phyloP scores from a whole-genome alignment of 2,888 invertebrate species.

The Holacanthella duospinosa region DNA sequence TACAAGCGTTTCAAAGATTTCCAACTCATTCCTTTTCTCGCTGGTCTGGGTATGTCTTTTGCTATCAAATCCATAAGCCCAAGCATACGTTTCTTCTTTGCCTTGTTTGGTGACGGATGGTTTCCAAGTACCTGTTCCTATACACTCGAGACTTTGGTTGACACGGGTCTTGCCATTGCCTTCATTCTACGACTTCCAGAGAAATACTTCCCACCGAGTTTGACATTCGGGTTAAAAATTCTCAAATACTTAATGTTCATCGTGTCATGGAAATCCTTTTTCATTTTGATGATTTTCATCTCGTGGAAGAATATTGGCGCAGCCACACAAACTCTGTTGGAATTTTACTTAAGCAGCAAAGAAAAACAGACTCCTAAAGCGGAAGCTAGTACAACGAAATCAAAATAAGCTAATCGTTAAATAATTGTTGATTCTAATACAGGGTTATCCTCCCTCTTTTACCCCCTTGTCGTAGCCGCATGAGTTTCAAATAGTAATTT shows the following conservation, averaged over 20 bases:
- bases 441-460: no score
- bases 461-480: no score
- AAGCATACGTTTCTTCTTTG: slow-evolving; percentile 21
- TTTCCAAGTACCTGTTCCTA: slow-evolving; percentile 17
- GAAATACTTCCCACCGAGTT: slow-evolving; percentile 25
- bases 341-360: slow-evolving; percentile 11
- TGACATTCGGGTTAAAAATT: slow-evolving; percentile 29
- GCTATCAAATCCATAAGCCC: slow-evolving; percentile 17
- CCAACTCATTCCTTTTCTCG: slow-evolving; percentile 23
- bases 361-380: not conserved
- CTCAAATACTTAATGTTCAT: slow-evolving; percentile 28
- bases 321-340: slow-evolving; percentile 14
- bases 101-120: slow-evolving; percentile 23
- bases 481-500: no score
- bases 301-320: slow-evolving; percentile 29
- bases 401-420: not conserved
- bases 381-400: not conserved
- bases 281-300: slow-evolving; percentile 28
- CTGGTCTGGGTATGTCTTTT: slow-evolving; percentile 24
- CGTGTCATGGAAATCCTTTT: slow-evolving; percentile 29
- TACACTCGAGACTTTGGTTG: slow-evolving; percentile 14
- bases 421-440: no score
- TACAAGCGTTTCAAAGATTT: slow-evolving; percentile 28
- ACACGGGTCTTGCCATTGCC: slow-evolving; percentile 21
- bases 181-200: slow-evolving; percentile 23